Percentiles rank a stretch among this genome's conserved stretches.
Evolutionary conservation across 2,113 vertebrate genomes (phyloP).

Genomic region (Brevimyrus niger): DNA sequence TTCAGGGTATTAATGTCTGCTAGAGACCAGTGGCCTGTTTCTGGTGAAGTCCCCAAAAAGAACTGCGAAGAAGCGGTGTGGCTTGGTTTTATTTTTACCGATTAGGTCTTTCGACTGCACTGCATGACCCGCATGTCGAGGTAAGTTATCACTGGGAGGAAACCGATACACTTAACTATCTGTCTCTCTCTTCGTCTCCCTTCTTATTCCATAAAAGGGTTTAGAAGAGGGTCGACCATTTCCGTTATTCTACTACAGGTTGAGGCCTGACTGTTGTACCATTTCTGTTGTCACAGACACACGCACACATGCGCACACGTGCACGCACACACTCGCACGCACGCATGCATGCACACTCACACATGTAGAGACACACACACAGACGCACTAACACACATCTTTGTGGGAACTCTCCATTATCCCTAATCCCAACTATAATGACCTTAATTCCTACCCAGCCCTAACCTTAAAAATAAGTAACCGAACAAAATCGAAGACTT

Average conservation of each 20-base stretch:
- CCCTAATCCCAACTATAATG: too few species aligned
- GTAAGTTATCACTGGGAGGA: neutral
- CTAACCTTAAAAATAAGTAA: neutral
- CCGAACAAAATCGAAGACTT: neutral
- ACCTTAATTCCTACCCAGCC: neutral
- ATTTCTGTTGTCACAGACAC: conserved; percentile 9
- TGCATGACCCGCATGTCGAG: neutral
- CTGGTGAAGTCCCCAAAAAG: neutral
- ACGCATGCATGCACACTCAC: too few species aligned
- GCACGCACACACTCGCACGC: too few species aligned
- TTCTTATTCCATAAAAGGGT: neutral
- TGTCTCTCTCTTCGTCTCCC: neutral
- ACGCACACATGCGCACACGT: too few species aligned
- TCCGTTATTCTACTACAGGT: conserved; percentile 49
- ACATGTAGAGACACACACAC: too few species aligned
- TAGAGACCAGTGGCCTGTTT: neutral
- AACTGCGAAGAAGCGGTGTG: neutral
- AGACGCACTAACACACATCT: too few species aligned
- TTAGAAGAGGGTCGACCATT: conserved; percentile 25
- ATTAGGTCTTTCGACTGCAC: neutral
- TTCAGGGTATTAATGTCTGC: neutral
- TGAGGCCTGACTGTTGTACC: conserved; percentile 67
- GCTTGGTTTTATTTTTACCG: neutral
- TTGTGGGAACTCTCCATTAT: neutral
- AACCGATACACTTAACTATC: neutral